Evolutionary conservation across 2,113 vertebrate species (phyloP).

Genomic region (Eulacestoma nigropectus): DNA sequence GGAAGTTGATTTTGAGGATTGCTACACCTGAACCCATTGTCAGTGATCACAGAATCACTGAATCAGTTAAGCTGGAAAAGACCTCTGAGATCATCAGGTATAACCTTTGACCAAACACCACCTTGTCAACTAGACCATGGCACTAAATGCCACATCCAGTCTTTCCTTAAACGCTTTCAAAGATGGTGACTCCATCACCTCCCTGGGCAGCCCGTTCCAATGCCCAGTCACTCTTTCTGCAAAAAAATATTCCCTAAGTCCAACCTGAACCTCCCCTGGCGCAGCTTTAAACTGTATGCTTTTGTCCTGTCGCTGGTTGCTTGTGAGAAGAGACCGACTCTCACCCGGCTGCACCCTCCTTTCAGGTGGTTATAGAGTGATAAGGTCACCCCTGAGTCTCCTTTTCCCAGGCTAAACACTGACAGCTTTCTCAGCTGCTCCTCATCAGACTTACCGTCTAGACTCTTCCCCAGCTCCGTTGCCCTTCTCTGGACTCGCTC

Average conservation of each 20-base stretch:
- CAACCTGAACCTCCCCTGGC: background rate
- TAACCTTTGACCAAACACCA: background rate
- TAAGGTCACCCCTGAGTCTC: background rate
- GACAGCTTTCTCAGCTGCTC: background rate
- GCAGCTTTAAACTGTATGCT: background rate
- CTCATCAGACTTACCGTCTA: background rate
- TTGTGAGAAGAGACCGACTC: accelerated
- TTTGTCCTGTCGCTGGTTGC: background rate
- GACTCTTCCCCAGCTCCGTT: background rate
- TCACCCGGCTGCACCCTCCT: background rate
- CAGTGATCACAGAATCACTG: background rate
- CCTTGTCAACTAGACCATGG: background rate
- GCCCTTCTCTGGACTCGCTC: background rate
- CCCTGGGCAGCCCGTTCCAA: background rate
- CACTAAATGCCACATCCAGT: background rate
- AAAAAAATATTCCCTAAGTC: background rate
- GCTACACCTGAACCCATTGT: background rate
- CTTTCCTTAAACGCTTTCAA: background rate
- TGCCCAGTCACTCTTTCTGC: background rate
- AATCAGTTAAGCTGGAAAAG: background rate
- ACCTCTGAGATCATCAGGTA: background rate
- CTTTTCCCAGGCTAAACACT: background rate
- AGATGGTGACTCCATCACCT: background rate
- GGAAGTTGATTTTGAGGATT: background rate
- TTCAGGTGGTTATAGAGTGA: no score